Evolutionary conservation across 2,797 vertebrate genomes (phyloP), one percentile per base, ranked within the genome.

Genomic region (Anabacerthia variegaticeps): DNA sequence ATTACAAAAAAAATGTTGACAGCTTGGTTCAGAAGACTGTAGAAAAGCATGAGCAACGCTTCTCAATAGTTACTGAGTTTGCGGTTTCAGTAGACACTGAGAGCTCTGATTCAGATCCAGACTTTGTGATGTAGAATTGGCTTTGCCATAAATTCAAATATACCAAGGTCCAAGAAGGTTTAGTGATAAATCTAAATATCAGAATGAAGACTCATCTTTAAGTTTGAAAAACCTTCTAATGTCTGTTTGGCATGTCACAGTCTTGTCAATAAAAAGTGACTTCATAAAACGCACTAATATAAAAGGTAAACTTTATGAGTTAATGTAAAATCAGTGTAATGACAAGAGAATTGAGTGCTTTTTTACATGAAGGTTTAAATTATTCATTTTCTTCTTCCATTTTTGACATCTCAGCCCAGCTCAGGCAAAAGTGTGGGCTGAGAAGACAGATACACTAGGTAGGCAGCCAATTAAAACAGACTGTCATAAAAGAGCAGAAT

Each of bases 401-500:
- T 93, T 96, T 94, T 95, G 92, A 95, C 65, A 73, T 88, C 66
- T 96, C 66, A 62, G 51, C 80, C 69, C 59, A 91, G 27, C 73
- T 66, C 46, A 96, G 72, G 92, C 87, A 94, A 87, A 94, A 88
- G n/a, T 69, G 82, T 92, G 71, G 89, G 93, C 85, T 32, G 74
- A 88, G 55, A 93, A 95, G 95, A 88, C 75, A 95, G 92, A 67
- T 95, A 88, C 28, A n/a, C 62, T 78, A 66, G 51, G 55, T 89
- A 94, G 81, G 62, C 68, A 96, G 89, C 85, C 91, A 93, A 92
- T 94, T 95, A 94, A 88, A 96, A 92, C 81, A 92, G 82, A 58
- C 75, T 88, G 91, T 91, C 84, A 80, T 80, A 84, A 93, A 92
- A 95, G 75, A 95, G 87, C 61, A 96, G 69, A 72, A 89, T 94